A percentile compares a stretch with the other conserved stretches of the same genome.
phyloP scores from a whole-genome alignment of 2,888 invertebrate species.

The Cryptocephalus primarius region DNA sequence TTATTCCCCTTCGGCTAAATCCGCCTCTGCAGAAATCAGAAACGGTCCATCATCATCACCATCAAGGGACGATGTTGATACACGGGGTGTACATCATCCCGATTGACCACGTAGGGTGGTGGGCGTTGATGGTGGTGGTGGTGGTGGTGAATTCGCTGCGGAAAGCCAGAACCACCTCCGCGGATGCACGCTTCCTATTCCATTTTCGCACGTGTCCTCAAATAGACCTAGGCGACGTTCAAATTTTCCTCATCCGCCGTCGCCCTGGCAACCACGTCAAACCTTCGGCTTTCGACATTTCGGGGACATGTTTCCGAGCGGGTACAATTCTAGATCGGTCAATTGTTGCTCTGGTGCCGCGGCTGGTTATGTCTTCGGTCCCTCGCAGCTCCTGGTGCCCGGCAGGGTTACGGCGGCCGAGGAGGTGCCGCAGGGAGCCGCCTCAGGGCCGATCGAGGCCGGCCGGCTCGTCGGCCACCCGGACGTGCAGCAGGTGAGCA shows the following conservation, averaged over 20 bases:
- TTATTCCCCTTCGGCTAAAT: background rate
- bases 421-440: slow-evolving; percentile 29
- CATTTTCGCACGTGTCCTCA: slow-evolving; percentile 20
- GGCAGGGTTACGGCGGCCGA: slow-evolving; percentile 30
- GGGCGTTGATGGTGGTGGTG: slow-evolving; percentile 27
- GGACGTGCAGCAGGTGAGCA: slow-evolving; percentile 32
- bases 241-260: slow-evolving; percentile 3
- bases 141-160: slow-evolving; percentile 27
- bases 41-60: slow-evolving; percentile 14
- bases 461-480: slow-evolving; percentile 25
- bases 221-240: slow-evolving; percentile 1
- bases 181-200: slow-evolving; percentile 23
- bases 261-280: slow-evolving; percentile 1
- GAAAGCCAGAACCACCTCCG: slow-evolving; percentile 21
- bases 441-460: slow-evolving; percentile 27
- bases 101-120: slow-evolving; percentile 23
- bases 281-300: no score
- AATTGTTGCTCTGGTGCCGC: slow-evolving; percentile 12
- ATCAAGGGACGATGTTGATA: slow-evolving; percentile 19
- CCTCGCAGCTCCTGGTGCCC: slow-evolving; percentile 29
- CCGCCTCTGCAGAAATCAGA: slow-evolving; percentile 11
- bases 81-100: slow-evolving; percentile 13
- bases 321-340: no score
- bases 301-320: no score
- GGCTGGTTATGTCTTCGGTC: slow-evolving; percentile 24